Conservation (phyloP, 2,888 invertebrate species). For the Fissipunctia ypsillon region DNA sequence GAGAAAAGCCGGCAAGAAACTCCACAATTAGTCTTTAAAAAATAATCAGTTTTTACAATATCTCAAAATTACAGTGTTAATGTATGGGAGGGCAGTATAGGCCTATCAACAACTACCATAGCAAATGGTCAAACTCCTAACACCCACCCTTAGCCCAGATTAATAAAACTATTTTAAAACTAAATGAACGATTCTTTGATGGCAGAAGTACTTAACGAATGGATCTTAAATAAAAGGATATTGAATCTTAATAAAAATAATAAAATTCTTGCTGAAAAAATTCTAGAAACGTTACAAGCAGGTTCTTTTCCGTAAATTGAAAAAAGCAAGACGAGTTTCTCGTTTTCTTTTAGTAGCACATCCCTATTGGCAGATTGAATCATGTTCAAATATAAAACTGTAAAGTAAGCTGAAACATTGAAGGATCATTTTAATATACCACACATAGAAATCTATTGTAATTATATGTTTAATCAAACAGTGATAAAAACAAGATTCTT, state of each 20-base stretch:
- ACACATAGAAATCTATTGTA: background rate
- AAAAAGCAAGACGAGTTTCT: background rate
- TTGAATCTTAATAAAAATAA: slow-evolving; percentile 18
- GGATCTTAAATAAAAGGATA: slow-evolving; percentile 24
- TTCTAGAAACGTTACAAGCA: slow-evolving; percentile 14
- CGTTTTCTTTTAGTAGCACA: background rate
- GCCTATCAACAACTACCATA: too few species aligned
- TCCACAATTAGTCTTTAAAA: too few species aligned
- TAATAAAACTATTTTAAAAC: slow-evolving; percentile 5
- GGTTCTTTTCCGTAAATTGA: slow-evolving; percentile 5
- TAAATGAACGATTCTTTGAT: background rate
- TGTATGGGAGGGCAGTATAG: too few species aligned
- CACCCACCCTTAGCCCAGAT: too few species aligned
- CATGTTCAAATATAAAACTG: slow-evolving; percentile 19
- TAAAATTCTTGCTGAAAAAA: background rate
- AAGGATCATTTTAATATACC: background rate
- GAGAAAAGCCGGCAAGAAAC: too few species aligned
- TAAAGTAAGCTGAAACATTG: slow-evolving; percentile 6
- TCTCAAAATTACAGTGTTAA: too few species aligned
- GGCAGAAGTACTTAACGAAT: slow-evolving; percentile 8
- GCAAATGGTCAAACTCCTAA: too few species aligned
- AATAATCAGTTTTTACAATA: too few species aligned
- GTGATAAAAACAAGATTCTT: background rate
- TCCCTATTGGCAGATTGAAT: background rate
- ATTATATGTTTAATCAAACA: background rate